Evolutionary conservation across 2,888 invertebrate species (phyloP).

Genomic region (Campoplex capitator): DNA sequence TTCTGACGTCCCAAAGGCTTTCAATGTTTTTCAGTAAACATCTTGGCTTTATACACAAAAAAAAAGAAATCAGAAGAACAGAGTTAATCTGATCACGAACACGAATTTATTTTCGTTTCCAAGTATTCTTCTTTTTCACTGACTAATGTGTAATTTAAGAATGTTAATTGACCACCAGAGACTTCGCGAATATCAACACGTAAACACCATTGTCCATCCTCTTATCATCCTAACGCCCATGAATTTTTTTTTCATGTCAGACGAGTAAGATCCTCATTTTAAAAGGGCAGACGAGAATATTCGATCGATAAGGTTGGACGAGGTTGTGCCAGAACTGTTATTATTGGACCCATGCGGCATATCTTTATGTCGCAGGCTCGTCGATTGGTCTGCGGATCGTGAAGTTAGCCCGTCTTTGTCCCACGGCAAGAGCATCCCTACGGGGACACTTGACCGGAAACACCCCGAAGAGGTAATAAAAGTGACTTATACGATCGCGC

Average conservation of each 20-base stretch:
- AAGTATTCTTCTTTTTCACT: neutral
- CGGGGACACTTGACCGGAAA: constrained; percentile 82
- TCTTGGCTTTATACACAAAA: neutral
- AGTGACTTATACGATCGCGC: constrained; percentile 78
- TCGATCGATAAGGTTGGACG: constrained; percentile 71
- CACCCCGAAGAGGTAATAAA: constrained; percentile 76
- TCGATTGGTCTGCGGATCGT: constrained; percentile 66
- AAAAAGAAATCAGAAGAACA: neutral
- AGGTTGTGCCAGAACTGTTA: constrained; percentile 61
- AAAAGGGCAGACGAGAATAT: constrained; percentile 1
- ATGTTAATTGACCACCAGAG: neutral
- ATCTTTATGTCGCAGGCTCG: constrained; percentile 76
- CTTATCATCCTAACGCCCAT: neutral
- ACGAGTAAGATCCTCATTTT: constrained; percentile 5
- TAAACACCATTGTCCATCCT: neutral
- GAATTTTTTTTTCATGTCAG: neutral
- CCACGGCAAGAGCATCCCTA: constrained; percentile 71
- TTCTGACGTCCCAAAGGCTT: neutral
- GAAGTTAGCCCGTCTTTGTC: constrained; percentile 44
- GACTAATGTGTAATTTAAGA: neutral
- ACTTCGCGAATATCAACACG: neutral
- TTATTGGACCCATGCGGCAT: constrained; percentile 80
- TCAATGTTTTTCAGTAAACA: neutral
- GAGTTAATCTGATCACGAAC: neutral
- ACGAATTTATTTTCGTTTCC: neutral